Conservation (phyloP, 2,888 invertebrate species). For the Endotricha flammealis region DNA sequence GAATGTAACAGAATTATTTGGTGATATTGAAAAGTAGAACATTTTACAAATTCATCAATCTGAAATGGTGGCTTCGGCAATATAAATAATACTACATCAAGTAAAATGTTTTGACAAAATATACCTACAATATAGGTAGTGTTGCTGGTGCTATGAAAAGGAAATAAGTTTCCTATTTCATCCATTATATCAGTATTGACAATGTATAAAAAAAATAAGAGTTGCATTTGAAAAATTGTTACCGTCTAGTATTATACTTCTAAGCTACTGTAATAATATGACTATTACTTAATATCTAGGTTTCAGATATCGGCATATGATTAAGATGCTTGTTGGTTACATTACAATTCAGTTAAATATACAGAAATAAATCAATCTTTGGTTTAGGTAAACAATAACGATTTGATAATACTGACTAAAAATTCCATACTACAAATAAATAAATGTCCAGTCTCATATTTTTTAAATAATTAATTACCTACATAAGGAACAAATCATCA, state of each 20-base stretch:
- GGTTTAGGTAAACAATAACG: constrained; percentile 16
- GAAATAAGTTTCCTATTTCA: too few species aligned
- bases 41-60: too few species aligned
- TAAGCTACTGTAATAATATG: not conserved
- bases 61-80: too few species aligned
- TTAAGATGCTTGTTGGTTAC: not conserved
- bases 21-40: too few species aligned
- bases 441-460: constrained; percentile 13
- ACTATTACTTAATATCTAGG: not conserved
- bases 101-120: too few species aligned
- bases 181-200: too few species aligned
- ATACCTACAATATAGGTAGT: too few species aligned
- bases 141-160: too few species aligned
- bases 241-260: not conserved
- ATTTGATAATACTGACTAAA: constrained; percentile 11
- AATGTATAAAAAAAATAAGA: not conserved
- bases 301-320: not conserved
- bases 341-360: not conserved
- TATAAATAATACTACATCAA: too few species aligned
- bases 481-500: not conserved
- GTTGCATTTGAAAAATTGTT: constrained; percentile 1
- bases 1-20: too few species aligned
- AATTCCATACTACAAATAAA: constrained; percentile 6
- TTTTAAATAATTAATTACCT: constrained; percentile 3
- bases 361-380: constrained; percentile 17